Evolutionary conservation across 2,888 invertebrate genomes (phyloP).

Genomic region (Caenorhabditis sp.): DNA sequence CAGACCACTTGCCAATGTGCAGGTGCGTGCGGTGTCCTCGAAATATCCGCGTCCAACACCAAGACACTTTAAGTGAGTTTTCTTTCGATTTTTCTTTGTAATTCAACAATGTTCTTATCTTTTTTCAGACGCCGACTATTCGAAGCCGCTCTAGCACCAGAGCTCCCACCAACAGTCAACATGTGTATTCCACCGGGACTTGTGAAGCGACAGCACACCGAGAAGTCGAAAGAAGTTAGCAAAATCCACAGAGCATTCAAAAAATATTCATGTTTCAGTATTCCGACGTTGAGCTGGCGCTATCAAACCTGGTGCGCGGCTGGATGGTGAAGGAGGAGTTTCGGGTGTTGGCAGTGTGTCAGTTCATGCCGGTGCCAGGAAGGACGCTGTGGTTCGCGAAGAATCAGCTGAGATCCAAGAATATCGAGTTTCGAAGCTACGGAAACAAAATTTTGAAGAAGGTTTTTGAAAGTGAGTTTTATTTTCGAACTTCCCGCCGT

Average conservation of each 20-base stretch:
- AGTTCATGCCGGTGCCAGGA: slow-evolving; percentile 77
- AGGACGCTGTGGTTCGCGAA: slow-evolving; percentile 78
- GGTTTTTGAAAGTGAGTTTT: slow-evolving; percentile 72
- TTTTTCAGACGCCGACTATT: slow-evolving; percentile 74
- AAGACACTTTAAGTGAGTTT: slow-evolving; percentile 73
- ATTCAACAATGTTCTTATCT: not conserved
- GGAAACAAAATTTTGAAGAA: slow-evolving; percentile 78
- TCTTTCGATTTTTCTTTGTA: not conserved
- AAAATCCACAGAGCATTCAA: not conserved
- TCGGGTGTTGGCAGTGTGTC: slow-evolving; percentile 80
- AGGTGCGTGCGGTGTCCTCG: slow-evolving; percentile 76
- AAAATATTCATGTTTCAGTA: slow-evolving; percentile 71
- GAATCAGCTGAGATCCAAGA: slow-evolving; percentile 80
- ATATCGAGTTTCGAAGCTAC: slow-evolving; percentile 78
- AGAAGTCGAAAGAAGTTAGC: slow-evolving; percentile 57
- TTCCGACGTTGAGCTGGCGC: slow-evolving; percentile 78
- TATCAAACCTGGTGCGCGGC: slow-evolving; percentile 75
- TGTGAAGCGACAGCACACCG: slow-evolving; percentile 49
- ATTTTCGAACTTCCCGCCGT: not conserved
- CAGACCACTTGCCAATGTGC: slow-evolving; percentile 32
- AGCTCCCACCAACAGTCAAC: slow-evolving; percentile 70
- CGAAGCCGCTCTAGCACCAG: slow-evolving; percentile 77
- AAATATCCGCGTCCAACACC: slow-evolving; percentile 80
- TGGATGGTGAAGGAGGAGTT: slow-evolving; percentile 79
- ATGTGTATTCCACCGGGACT: slow-evolving; percentile 67